Percentiles rank a stretch among this genome's conserved stretches.
These are phyloP conservation scores for Xenopus petersii DNA, from an alignment of 2,797 vertebrate genomes.

Conservation along the genomic window DNA sequence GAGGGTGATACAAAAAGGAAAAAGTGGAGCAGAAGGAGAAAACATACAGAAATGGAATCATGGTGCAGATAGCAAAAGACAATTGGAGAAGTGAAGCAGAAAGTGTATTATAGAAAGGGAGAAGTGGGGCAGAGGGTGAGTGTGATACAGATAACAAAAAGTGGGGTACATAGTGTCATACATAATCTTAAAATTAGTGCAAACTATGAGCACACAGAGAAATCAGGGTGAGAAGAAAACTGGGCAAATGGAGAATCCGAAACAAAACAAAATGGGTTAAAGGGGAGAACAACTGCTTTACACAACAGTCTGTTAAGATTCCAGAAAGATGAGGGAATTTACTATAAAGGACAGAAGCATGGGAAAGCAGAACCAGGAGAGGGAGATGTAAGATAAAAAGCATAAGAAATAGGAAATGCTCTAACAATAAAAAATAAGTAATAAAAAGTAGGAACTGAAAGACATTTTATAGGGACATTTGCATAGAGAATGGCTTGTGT, in stretches of 20 bases:
- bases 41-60: background rate
- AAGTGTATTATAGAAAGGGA: background rate
- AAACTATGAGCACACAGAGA: no score
- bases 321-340: background rate
- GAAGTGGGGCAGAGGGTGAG: background rate
- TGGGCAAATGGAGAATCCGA: background rate
- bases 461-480: no score
- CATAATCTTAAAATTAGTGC: no score
- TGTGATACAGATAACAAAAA: background rate
- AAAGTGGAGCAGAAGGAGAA: no score
- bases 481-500: no score
- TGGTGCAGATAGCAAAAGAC: background rate
- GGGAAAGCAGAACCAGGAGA: constrained; percentile 38
- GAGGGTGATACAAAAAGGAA: background rate
- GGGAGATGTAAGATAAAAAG: constrained; percentile 35
- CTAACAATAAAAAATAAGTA: no score
- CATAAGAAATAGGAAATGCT: no score
- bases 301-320: constrained; percentile 27
- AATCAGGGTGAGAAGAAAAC: no score
- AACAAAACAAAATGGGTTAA: background rate
- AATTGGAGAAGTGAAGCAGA: background rate
- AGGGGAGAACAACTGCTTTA: background rate
- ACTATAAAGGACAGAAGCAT: background rate
- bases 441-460: no score
- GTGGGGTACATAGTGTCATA: no score